Evolutionary conservation across 2,113 vertebrate genomes (phyloP).

Genomic region (Urocynchramus pylzowi): DNA sequence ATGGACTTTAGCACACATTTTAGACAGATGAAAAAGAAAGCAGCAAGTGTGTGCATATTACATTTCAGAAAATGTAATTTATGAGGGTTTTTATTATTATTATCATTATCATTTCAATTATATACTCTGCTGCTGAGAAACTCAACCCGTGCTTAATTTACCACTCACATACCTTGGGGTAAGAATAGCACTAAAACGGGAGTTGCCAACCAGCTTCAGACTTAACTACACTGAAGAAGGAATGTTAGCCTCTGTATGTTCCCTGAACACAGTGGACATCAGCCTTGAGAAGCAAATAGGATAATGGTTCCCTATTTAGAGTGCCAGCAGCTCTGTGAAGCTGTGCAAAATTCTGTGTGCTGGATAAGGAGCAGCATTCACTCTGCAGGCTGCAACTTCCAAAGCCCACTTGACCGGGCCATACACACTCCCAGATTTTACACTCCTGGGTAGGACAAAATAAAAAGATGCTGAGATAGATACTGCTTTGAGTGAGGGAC

Average conservation of each 20-base stretch:
- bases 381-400: not conserved
- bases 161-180: not conserved
- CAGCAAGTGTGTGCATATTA: not conserved
- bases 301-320: not conserved
- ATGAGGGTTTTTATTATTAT: not conserved
- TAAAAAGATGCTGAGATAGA: not conserved
- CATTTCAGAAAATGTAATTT: not conserved
- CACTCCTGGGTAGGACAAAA: not conserved
- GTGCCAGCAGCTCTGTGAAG: not conserved
- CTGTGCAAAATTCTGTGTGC: rapidly evolving
- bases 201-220: not conserved
- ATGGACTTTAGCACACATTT: not conserved
- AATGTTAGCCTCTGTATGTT: not conserved
- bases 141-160: not conserved
- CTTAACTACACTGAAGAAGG: not conserved
- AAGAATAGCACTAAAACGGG: not conserved
- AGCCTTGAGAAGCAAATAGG: not conserved
- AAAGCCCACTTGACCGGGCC: not conserved
- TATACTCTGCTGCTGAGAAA: not conserved
- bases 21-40: not conserved
- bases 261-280: not conserved
- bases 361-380: not conserved
- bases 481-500: not conserved
- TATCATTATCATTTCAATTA: not conserved
- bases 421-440: not conserved